Base-by-base conservation (phyloP, 35 echinoderm and acorn worm genomes). In the Acanthaster planci region DNA sequence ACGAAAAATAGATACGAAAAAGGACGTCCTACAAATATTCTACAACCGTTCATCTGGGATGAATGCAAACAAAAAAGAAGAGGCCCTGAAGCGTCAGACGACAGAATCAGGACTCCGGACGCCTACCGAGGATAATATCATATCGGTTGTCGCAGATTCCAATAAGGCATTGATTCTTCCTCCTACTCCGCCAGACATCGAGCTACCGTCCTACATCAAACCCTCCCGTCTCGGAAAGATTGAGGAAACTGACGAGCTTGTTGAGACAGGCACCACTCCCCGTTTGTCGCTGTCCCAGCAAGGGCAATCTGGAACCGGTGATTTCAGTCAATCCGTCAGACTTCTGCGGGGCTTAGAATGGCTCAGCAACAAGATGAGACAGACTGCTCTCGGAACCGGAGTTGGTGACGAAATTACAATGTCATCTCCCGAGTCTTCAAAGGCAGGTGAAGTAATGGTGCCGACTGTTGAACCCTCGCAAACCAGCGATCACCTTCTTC, bases 291-390 rank as follows among this genome's bases (percentile, higher is more conserved):
- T 26, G 34, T 31, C 9, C 12, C 23, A 26, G 3, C 23, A 34
- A 8, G 34, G 26, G 64, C 10, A 36, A 14, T 27, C 26, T 26
- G 34, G 64, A 29, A 72, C 64, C 21, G 12, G 42, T 12, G 42
- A 47, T 47, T 47, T 47, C 42, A 47, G 42, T 12, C 42, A 47
- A 47, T 47, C 42, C 12, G 23, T 26, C 2, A 26, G 64, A 72
- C 34, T 72, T 26, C 26, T 31, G n/a, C 64, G 64, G 4, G 64
- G 64, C 64, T 26, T 72, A 26, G 64, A 72, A 29, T 72, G 64
- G 64, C 64, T 72, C 19, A 72, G 64, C 34, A 72, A 72, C 23
- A 19, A 72, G 64, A 72, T 72, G 64, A 72, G 64, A 72, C 64
- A 72, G 23, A 72, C 21, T 12, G 64, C 23, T 3, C 64, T 72